Base-by-base conservation (phyloP, 2,888 invertebrate genomes). In the Busseola fusca region DNA sequence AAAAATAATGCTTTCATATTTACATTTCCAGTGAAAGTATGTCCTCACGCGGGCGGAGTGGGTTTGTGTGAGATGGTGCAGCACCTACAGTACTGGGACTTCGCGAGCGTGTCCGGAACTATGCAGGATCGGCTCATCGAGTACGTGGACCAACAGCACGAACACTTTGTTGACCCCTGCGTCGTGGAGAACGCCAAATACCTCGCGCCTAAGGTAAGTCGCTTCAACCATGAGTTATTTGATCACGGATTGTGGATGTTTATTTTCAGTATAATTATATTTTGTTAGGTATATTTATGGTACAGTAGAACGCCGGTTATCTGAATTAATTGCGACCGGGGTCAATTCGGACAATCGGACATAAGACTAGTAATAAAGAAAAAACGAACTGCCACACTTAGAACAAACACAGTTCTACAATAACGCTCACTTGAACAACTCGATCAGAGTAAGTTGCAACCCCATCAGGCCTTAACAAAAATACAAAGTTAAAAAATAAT, bases 11-110 rank as follows among this genome's bases (percentile, higher is more conserved):
- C 10, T 50, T 56, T 18, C 10, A 25, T 10, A 14, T 3, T 57
- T 42, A 12, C 60, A 27, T 60, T 91, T 94, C 34, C 91, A 98
- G 98, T 98, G 25, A 98, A 98, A 87, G 98, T 99, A 2, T 98
- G 98, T 90, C 99, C 99, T 0, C 99, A 99, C 94, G 98, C 98
- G 74, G 99, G 99, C n/a, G 99, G 99, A 12, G 97, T 99, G 16
- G 99, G 98, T 4, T 96, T 99, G 5, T 99, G 99, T 88, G 99
- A 99, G 95, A 98, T 98, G 97, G 98, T 99, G 3, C 98, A 98
- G 86, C 99, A 99, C 93, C 95, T 99, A 59, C 98, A 98, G 92
- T 97, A 97, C 94, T 98, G 98, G 97, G 98, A 99, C 92, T 98
- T 96, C 92, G 96, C 98, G 5, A 96, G 97, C 66, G 91, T 98